Percentiles rank a stretch among this genome's conserved stretches.
Conservation (phyloP, 2,113 vertebrate species). For the Morone saxatilis region DNA sequence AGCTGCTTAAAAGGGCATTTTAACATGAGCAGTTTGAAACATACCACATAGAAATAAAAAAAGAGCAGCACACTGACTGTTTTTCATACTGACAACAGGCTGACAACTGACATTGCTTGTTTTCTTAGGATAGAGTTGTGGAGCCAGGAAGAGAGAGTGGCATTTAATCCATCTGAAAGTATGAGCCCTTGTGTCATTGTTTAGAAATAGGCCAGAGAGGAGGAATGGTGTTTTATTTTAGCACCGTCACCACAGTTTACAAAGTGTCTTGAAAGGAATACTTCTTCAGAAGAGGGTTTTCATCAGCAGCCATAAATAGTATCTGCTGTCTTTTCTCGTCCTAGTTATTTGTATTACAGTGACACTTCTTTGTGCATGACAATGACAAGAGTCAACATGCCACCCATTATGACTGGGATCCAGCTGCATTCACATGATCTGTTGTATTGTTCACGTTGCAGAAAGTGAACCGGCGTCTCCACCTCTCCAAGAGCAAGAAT, state of each 20-base stretch:
- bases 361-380: conserved; percentile 45
- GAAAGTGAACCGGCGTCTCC: conserved; percentile 98
- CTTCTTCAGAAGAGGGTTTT: conserved; percentile 38
- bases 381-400: not conserved
- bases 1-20: conserved; percentile 2
- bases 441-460: conserved; percentile 65
- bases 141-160: not conserved
- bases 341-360: conserved; percentile 29
- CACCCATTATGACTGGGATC: not conserved
- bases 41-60: not conserved
- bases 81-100: not conserved
- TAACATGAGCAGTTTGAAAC: not conserved
- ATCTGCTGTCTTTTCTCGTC: conserved; percentile 20
- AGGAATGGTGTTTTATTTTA: conserved; percentile 58
- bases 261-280: conserved; percentile 46
- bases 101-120: not conserved
- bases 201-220: conserved; percentile 55
- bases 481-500: conserved; percentile 98
- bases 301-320: conserved; percentile 46
- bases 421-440: conserved; percentile 24
- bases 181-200: conserved; percentile 38
- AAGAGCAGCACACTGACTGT: not conserved
- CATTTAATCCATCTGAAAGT: conserved; percentile 34
- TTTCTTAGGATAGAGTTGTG: not conserved
- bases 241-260: conserved; percentile 25